phyloP scores from a whole-genome alignment of 92 coral and sea anemone genomes.

The Heliopora coerulea region DNA sequence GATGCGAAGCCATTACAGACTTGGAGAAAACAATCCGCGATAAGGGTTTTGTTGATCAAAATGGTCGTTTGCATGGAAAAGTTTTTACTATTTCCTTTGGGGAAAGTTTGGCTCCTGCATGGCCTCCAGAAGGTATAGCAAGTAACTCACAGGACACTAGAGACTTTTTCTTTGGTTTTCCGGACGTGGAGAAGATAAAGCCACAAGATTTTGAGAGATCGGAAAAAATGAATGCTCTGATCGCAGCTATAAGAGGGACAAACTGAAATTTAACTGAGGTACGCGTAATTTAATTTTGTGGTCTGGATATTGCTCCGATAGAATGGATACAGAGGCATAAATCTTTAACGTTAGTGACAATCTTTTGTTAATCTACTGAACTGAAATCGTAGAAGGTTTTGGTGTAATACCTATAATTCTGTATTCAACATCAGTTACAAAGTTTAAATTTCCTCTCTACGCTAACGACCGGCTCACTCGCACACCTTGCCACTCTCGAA shows the following conservation, averaged over 20 bases:
- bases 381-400: too few species aligned
- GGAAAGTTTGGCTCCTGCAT: constrained; percentile 53
- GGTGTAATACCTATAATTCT: too few species aligned
- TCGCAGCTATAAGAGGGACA: constrained; percentile 68
- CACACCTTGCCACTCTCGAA: too few species aligned
- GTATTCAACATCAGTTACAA: too few species aligned
- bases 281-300: not conserved
- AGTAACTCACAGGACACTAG: constrained; percentile 38
- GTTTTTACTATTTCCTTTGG: constrained; percentile 83
- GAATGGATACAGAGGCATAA: too few species aligned
- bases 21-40: constrained; percentile 46
- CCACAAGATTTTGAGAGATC: constrained; percentile 52
- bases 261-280: constrained; percentile 15
- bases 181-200: constrained; percentile 45
- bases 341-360: too few species aligned
- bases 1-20: constrained; percentile 58
- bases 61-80: constrained; percentile 65
- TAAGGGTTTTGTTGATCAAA: constrained; percentile 59
- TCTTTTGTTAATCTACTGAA: too few species aligned
- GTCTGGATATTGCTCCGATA: too few species aligned
- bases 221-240: constrained; percentile 62
- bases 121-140: constrained; percentile 72
- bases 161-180: constrained; percentile 65
- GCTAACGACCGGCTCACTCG: too few species aligned
- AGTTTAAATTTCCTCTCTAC: too few species aligned